A percentile compares a stretch with the other conserved stretches of the same genome.
Conservation (phyloP, 2,888 invertebrate species). For the Cheiracanthium punctorium region DNA sequence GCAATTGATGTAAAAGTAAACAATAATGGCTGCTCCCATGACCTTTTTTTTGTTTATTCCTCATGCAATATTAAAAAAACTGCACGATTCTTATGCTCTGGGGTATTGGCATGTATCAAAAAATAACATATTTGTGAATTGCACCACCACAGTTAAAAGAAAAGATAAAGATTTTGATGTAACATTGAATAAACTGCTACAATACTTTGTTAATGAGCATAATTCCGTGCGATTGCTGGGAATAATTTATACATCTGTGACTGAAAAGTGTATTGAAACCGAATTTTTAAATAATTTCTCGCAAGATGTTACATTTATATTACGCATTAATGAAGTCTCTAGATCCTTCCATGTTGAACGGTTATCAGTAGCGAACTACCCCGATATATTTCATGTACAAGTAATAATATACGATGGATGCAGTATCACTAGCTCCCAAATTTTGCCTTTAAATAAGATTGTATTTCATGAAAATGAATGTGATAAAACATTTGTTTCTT, state of each 20-base stretch:
- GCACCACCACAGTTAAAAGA: neutral
- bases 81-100: neutral
- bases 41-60: neutral
- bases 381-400: neutral
- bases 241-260: neutral
- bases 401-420: neutral
- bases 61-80: neutral
- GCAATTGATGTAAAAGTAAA: too few relatives aligned
- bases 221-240: neutral
- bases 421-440: neutral
- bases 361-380: neutral
- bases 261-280: neutral
- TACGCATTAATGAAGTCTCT: neutral
- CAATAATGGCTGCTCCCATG: conserved; percentile 5
- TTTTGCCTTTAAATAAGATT: neutral
- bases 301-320: neutral
- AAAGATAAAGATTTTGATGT: neutral
- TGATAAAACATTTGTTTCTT: neutral
- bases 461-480: neutral
- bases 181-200: neutral
- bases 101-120: neutral
- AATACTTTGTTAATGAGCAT: neutral
- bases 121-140: neutral
- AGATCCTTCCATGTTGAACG: neutral
- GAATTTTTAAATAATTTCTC: neutral